Evolutionary conservation across 2,797 vertebrate species (phyloP).

Genomic region (Eupleurogrammus muticus): DNA sequence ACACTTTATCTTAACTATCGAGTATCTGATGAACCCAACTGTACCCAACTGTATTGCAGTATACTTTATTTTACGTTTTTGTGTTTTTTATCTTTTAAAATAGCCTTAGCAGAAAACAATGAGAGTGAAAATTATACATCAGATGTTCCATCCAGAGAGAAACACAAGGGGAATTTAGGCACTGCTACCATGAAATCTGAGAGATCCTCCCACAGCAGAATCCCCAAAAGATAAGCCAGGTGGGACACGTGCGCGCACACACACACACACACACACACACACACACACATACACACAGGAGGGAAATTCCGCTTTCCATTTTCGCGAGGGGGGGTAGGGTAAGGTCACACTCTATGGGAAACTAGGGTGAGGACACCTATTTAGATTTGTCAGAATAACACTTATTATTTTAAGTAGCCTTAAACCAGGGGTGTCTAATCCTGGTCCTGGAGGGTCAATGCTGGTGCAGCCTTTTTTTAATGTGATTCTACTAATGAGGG

Average conservation of each 20-base stretch:
- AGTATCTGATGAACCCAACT: no score
- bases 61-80: no score
- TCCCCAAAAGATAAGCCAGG: conserved; percentile 42
- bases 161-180: conserved; percentile 24
- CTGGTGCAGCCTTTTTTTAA: no score
- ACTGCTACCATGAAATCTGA: neutral
- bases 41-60: no score
- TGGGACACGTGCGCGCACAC: neutral
- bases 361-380: conserved; percentile 7
- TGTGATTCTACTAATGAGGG: no score
- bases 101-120: neutral
- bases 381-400: neutral
- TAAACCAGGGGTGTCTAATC: no score
- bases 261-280: no score
- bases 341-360: conserved; percentile 44
- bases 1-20: no score
- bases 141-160: neutral
- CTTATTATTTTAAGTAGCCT: neutral
- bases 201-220: conserved; percentile 54
- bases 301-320: no score
- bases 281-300: no score
- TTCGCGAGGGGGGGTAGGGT: conserved; percentile 7
- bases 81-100: no score
- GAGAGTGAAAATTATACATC: neutral
- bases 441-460: no score